These are phyloP conservation scores for Malachius bipustulatus DNA, from an alignment of 2,888 invertebrate species.

Conservation along the genomic window DNA sequence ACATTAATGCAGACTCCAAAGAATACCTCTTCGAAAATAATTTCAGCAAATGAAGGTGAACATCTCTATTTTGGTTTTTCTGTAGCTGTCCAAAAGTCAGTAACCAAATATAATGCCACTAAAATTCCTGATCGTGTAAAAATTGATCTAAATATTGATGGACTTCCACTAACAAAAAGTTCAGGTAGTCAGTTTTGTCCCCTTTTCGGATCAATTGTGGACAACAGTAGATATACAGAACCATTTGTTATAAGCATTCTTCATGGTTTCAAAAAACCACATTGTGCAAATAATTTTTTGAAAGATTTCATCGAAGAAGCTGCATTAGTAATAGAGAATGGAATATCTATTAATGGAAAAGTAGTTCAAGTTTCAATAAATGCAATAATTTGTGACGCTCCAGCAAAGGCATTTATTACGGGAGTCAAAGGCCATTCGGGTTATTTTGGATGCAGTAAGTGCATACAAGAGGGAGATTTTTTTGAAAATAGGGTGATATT, in stretches of 20 bases:
- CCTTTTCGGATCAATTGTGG: background rate
- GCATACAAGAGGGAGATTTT: constrained; percentile 17
- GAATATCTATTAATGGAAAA: background rate
- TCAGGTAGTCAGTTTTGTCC: constrained; percentile 8
- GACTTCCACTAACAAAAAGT: constrained; percentile 5
- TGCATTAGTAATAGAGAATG: background rate
- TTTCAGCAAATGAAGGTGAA: background rate
- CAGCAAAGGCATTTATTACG: constrained; percentile 18
- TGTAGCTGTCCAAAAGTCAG: background rate
- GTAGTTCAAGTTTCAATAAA: constrained; percentile 11
- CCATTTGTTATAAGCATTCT: constrained; percentile 7
- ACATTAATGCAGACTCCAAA: constrained; percentile 3
- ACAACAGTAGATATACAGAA: background rate
- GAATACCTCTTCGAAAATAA: background rate
- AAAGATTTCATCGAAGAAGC: constrained; percentile 1
- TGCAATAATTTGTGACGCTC: constrained; percentile 20
- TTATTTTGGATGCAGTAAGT: constrained; percentile 19
- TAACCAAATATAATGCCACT: background rate
- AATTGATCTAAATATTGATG: constrained; percentile 7
- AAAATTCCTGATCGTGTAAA: background rate
- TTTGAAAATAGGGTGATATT: constrained; percentile 17
- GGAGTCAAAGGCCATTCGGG: constrained; percentile 18
- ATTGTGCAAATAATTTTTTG: constrained; percentile 4
- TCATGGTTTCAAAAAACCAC: constrained; percentile 9
- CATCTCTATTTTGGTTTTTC: constrained; percentile 5